Conservation (phyloP, 2,888 invertebrate species). For the Nemurella pictetii region DNA sequence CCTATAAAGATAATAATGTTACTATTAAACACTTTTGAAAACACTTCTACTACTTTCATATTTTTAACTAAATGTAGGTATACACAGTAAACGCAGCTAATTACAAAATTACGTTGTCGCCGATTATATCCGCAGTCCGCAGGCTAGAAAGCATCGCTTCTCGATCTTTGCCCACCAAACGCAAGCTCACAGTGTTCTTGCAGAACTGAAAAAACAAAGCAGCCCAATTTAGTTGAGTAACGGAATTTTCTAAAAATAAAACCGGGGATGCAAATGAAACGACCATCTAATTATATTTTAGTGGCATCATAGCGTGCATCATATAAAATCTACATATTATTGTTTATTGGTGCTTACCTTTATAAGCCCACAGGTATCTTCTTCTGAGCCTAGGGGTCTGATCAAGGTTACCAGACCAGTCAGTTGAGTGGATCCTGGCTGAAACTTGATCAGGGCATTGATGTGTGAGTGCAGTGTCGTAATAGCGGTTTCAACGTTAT, state of each 20-base stretch:
- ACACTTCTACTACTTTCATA: background rate
- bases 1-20: background rate
- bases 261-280: background rate
- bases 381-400: constrained; percentile 5
- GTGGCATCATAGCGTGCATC: background rate
- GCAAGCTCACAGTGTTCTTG: constrained; percentile 12
- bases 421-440: background rate
- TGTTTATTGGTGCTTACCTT: constrained; percentile 23
- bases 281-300: background rate
- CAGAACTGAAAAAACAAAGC: constrained; percentile 22
- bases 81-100: background rate
- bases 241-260: background rate
- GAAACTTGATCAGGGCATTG: constrained; percentile 15
- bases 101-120: constrained; percentile 8
- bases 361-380: constrained; percentile 28
- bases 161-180: background rate
- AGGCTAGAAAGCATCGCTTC: constrained; percentile 10
- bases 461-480: background rate
- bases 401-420: constrained; percentile 19
- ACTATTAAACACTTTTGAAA: background rate
- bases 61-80: background rate
- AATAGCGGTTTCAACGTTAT: background rate
- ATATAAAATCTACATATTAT: background rate
- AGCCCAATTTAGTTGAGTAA: too few species aligned
- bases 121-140: constrained; percentile 6